phyloP scores from a whole-genome alignment of 2,797 vertebrate species.

The Benthosema pterotum region DNA sequence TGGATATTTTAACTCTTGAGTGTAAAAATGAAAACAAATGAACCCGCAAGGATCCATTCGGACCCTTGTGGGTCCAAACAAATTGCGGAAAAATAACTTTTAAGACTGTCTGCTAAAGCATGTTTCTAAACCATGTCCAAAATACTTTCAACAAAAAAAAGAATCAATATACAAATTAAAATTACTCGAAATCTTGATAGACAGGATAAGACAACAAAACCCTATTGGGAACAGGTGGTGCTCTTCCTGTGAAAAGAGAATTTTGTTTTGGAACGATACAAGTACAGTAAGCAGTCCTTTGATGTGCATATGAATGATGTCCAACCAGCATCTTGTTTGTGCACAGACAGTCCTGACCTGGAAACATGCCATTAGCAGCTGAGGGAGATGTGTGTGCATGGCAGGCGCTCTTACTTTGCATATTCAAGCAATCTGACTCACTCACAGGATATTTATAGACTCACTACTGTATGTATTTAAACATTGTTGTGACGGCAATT shows the following conservation, averaged over 20 bases:
- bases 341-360: conserved; percentile 33
- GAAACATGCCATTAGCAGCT: conserved; percentile 27
- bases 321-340: conserved; percentile 41
- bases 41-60: no score
- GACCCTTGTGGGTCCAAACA: no score
- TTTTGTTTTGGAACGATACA: conserved; percentile 25
- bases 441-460: conserved; percentile 36
- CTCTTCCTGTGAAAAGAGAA: conserved; percentile 17
- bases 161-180: no score
- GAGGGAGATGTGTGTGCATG: conserved; percentile 29
- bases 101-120: no score
- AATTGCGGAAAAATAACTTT: no score
- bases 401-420: conserved; percentile 23
- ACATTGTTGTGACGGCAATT: neutral
- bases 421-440: conserved; percentile 20
- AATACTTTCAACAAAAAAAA: no score
- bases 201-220: no score
- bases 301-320: conserved; percentile 35
- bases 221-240: conserved; percentile 21
- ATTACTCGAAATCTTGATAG: no score
- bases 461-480: conserved; percentile 23
- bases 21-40: no score
- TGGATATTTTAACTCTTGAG: no score
- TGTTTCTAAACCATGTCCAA: no score
- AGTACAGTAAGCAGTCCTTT: conserved; percentile 41